Evolutionary conservation across 2,888 invertebrate genomes (phyloP), one percentile per base, ranked within the genome.

Genomic region (Heliconius cydno): DNA sequence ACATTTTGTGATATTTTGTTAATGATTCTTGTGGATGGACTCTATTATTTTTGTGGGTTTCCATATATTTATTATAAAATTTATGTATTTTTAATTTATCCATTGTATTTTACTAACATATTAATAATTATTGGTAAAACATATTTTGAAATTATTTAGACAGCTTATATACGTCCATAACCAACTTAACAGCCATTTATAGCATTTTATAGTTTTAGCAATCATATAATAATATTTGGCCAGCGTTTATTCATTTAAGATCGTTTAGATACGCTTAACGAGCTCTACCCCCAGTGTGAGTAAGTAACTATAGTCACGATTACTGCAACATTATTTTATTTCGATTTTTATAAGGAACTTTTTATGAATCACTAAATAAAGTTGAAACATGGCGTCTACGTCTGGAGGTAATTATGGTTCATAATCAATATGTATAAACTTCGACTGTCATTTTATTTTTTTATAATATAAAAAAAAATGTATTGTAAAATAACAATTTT

Each of bases 261-360:
- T 84, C 79, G 80, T 81, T 74, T 72, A 80, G 84, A 85, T 84
- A 91, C 86, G 81, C 81, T 84, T 90, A 91, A 91, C 90, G 90
- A 91, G 89, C 86, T 87, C 85, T 85, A 84, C 87, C 86, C 86
- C 85, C 83, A 25, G 86, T 88, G 88, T 93, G 92, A 93, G 92
- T 93, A 92, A 93, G 87, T 91, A 87, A 90, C 86, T 84, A 84
- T 83, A 89, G 92, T 90, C 93, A 93, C 92, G 93, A 91, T 76
- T 80, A 70, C 80, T 79, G 72, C 76, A 77, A 68, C 67, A 80
- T 72, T 80, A 70, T 77, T 80, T 68, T 60, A 30, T 79, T 79
- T 79, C 75, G 63, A 79, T 75, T 34, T 75, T 74, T 73, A 72
- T 46, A 38, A 65, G n/a, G 46, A 75, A 71, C n/a, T 67, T 77